Base-by-base conservation (phyloP, 2,888 invertebrate species). In the Nomada fucata region DNA sequence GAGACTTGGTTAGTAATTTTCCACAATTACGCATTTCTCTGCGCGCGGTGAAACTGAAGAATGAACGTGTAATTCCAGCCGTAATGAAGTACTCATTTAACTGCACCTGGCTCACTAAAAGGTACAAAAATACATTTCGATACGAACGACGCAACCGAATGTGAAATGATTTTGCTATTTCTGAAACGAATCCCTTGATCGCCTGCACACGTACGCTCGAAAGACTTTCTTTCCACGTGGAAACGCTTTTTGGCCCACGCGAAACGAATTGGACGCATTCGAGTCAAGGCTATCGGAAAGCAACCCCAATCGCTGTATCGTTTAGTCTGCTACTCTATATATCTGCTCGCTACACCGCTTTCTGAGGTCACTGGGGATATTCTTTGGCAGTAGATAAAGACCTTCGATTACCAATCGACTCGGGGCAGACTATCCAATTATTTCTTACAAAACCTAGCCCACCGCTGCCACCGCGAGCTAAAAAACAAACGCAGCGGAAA, bases 251-350 rank as follows among this genome's bases (percentile, higher is more conserved):
- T 36, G 50, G 20, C 29, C 57, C 50, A 20, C 59, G 5, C 29
- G 47, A 20, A 70, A 70, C 60, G 59, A 70, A 70, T 60, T 60
- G 70, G 18, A 2, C 29, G 59, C 59, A 36, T 36, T 36, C 7
- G 36, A 36, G 36, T 36, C 59, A 47, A 70, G 70, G 70, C 50
- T 65, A 74, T 59, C 36, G 67, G 50, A 15, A 29, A 68, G 26
- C 20, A 15, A 57, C 20, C 15, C 59, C 57, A 15, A 29, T 59
- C 29, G 53, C n/a, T 29, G 15, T 44, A 50, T 11, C 59, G 47
- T 59, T 50, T 55, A 70, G 47, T 15, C 29, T 15, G 59, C 29
- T 29, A 20, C 47, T 59, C 29, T 70, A 47, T 57, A 36, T 36
- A 36, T 36, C 59, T 47, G 26, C 29, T 47, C 11, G 59, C 47